Evolutionary conservation across 2,113 vertebrate genomes (phyloP), one percentile per base, ranked within the genome.

Genomic region (Tautogolabrus adspersus): DNA sequence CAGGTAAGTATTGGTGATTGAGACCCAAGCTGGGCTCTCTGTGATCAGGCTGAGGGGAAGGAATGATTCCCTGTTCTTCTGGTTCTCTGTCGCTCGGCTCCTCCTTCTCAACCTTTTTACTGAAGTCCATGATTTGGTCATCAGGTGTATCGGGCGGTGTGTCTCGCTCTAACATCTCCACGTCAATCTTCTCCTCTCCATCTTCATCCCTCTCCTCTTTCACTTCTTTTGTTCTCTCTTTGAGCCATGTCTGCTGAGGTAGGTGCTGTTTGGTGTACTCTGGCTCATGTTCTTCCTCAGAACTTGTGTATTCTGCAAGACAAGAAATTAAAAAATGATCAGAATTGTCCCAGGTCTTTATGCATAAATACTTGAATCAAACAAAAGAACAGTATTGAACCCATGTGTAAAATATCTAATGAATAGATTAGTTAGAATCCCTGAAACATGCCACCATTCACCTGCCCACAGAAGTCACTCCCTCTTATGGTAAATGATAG

Each of bases 401-500:
- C 40, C 44, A 49, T 6, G 16, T 49, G 6, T 49, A 5, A 49
- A 15, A 42, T 18, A 51, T 12, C 10, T 59, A 12, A 4, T 54
- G 21, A 13, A 11, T 13, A 4, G 22, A 51, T 19, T 6, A 18
- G 15, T 9, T 16, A 3, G 30, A 54, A 46, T 34, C 18, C 3
- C 18, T 5, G n/a, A 23, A 15, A 73, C 72, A 73, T 38, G 46
- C 9, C 56, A 26, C 40, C 63, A 49, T 77, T 58, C 83, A 77
- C 74, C 73, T 57, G 11, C 87, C 82, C 64, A 82, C 77, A 16
- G 18, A 61, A 38, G 46, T 12, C 71, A 68, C 89, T 55, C 81
- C 89, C 80, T 83, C 82, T 93, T 82, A 92, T 93, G 90, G 92
- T 93, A 94, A 95, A 93, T 59, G 88, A 75, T 87, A 83, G 86